A percentile compares a stretch with the other conserved stretches of the same genome.
Conservation (phyloP, 2,113 vertebrate genomes). For the Zootoca vivipara region DNA sequence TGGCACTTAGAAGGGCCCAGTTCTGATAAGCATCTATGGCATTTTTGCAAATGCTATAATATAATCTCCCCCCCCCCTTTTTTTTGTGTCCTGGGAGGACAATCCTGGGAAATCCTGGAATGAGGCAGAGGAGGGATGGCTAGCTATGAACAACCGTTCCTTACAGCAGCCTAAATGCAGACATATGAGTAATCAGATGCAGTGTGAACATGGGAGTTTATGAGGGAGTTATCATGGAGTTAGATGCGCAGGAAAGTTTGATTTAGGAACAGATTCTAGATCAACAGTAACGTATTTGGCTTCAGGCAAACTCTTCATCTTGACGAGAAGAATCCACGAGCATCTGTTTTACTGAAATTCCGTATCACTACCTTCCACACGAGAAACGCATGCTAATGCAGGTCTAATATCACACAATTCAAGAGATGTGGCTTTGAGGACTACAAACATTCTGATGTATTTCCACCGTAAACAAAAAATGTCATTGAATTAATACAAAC, state of each 20-base stretch:
- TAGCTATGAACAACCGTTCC: background rate
- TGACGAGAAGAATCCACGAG: background rate
- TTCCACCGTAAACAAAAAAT: background rate
- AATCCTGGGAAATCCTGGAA: background rate
- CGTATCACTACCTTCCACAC: background rate
- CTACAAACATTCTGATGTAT: background rate
- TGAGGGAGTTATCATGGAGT: background rate
- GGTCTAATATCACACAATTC: background rate
- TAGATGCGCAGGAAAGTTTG: background rate
- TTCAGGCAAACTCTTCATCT: background rate
- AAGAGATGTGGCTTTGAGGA: background rate
- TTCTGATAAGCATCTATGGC: background rate
- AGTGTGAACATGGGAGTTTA: background rate
- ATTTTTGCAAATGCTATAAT: background rate
- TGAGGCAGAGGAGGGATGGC: background rate
- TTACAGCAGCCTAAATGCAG: background rate
- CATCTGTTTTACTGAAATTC: background rate
- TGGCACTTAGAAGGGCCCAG: background rate
- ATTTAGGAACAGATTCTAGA: background rate
- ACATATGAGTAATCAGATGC: background rate
- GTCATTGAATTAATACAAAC: background rate
- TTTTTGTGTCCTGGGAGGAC: accelerated
- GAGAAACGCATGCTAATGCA: background rate
- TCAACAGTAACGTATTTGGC: background rate
- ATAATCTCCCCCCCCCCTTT: too few relatives aligned